Base-by-base conservation (phyloP, 53 echinoderm and acorn worm genomes). In the Astropecten irregularis region DNA sequence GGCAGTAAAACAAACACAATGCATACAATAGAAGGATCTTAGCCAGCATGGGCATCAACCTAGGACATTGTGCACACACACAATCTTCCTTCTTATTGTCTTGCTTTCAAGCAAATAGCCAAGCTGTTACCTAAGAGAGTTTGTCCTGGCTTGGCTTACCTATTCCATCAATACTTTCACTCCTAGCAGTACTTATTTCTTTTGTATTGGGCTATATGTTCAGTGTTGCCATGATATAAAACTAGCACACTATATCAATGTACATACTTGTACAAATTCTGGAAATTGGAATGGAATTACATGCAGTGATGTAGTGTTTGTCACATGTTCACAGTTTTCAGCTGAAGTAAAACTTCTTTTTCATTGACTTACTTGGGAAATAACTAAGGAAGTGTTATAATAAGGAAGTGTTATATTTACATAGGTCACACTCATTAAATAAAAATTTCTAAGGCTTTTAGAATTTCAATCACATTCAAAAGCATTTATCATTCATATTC, bases 1-100 rank as follows among this genome's bases (percentile, higher is more conserved):
- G 62, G 29, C 61, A 55, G 79, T 62, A 79, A 62, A 61, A 79
- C 79, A 62, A 61, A 62, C 79, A 79, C 79, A 79, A 79, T 79
- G 47, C 47, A 48, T 46, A 79, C 79, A 79, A 79, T 79, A 79
- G 61, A 29, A 62, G 63, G 61, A 61, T 79, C 56, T 56, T 23
- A 26, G 55, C 16, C 30, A 79, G 79, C 79, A 26, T 42, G 44
- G 46, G 79, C 62, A 76, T 76, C 76, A 57, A 39, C 76, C 76
- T 33, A 73, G 54, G 74, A 37, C 56, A 59, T 76, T 76, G 76
- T 76, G 23, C 60, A 40, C 40, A 23, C 63, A 47, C 79, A 79
- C 16, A 48, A 58, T 31, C 66, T 48, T 44, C 48, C 40, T 15
- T 7, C n/a, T 20, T 26, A 48, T 79, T 79, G 79, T 79, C 79